These are phyloP conservation scores for Bos indicus DNA, from an alignment of 2,113 vertebrate genomes.

Conservation along the genomic window DNA sequence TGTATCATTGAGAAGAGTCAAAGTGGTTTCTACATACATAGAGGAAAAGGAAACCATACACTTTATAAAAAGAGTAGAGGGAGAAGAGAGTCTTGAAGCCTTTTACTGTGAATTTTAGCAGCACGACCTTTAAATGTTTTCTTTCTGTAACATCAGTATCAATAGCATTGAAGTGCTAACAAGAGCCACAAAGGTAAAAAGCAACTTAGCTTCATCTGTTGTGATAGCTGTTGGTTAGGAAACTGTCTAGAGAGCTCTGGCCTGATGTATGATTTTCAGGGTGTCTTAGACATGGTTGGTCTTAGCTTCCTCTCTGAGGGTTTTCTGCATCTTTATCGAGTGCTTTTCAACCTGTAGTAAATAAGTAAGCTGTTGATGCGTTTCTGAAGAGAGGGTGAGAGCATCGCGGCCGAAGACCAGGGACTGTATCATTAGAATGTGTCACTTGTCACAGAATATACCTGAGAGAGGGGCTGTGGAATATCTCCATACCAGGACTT, in stretches of 20 bases:
- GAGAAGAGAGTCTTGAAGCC: background rate
- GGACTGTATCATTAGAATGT: background rate
- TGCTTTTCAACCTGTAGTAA: background rate
- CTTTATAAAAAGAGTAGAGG: background rate
- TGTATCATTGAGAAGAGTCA: background rate
- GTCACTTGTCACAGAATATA: background rate
- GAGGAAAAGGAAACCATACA: background rate
- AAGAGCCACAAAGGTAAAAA: background rate
- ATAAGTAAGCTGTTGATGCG: background rate
- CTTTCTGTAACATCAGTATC: background rate
- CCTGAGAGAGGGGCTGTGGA: too few relatives aligned
- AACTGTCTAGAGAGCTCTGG: background rate
- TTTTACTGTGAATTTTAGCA: background rate
- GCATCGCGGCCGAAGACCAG: background rate
- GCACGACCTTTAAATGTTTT: background rate
- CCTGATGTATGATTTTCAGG: background rate
- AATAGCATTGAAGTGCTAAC: background rate
- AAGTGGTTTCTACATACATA: background rate
- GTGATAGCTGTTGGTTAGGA: background rate
- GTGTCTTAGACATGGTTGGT: background rate
- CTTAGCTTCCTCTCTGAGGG: background rate
- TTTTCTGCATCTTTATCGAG: background rate
- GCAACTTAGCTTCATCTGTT: background rate
- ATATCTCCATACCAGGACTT: background rate
- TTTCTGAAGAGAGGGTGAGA: background rate